Conservation (phyloP, 2,113 vertebrate species). For the Gymnobelideus leadbeateri region DNA sequence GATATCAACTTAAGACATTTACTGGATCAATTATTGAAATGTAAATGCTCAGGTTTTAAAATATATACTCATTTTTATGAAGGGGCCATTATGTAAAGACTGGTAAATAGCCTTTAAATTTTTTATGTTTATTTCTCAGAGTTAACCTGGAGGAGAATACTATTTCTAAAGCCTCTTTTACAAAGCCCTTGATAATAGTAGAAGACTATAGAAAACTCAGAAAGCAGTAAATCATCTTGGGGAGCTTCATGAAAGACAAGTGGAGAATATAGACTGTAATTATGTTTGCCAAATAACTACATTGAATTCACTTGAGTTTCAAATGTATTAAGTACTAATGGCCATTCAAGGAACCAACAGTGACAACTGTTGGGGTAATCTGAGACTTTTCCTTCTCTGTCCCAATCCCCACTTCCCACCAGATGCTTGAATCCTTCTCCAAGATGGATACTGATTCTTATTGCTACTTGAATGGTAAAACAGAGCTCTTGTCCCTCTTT, state of each 20-base stretch:
- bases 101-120: constrained; percentile 13
- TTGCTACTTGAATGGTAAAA: background rate
- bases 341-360: background rate
- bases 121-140: background rate
- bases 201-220: constrained; percentile 8
- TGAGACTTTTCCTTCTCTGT: background rate
- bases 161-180: background rate
- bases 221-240: constrained; percentile 11
- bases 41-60: background rate
- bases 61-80: constrained; percentile 31
- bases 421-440: background rate
- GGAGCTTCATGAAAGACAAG: background rate
- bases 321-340: background rate
- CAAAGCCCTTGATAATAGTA: constrained; percentile 17
- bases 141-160: background rate
- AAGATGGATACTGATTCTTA: background rate
- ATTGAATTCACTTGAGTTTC: background rate
- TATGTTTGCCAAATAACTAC: background rate
- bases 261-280: constrained; percentile 1
- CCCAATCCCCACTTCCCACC: background rate
- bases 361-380: background rate
- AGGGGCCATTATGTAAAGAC: background rate
- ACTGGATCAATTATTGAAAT: constrained; percentile 17
- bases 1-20: constrained; percentile 14
- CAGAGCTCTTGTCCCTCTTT: background rate